These are phyloP conservation scores for Nomada fabriciana DNA, from an alignment of 2,888 invertebrate species.

Conservation along the genomic window DNA sequence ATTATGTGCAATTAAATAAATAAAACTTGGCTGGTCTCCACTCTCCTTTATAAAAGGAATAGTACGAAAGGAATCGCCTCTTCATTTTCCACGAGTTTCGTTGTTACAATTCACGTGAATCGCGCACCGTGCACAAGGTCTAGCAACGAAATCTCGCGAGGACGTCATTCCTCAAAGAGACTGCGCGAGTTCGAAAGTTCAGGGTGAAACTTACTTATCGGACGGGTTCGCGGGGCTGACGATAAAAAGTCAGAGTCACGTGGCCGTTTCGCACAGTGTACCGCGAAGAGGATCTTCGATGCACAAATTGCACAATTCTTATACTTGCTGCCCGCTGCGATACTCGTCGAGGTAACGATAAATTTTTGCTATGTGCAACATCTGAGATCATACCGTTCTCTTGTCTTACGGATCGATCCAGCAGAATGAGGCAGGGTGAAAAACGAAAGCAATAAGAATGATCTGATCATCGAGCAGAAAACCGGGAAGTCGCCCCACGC, in stretches of 20 bases:
- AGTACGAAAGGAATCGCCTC: no score
- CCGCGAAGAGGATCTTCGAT: slow-evolving; percentile 21
- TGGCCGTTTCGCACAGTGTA: slow-evolving; percentile 5
- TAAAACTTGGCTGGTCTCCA: no score
- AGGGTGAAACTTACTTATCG: slow-evolving; percentile 5
- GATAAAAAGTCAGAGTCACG: not conserved
- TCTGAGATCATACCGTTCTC: no score
- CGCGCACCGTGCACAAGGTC: no score
- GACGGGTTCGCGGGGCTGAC: not conserved
- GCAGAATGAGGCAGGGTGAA: no score
- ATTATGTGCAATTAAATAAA: no score
- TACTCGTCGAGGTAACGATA: slow-evolving; percentile 26
- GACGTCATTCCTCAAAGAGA: slow-evolving; percentile 3
- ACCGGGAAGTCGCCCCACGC: not conserved
- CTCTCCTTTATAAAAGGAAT: not conserved
- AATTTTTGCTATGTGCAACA: not conserved
- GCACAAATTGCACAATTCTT: slow-evolving; percentile 41
- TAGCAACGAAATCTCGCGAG: not conserved
- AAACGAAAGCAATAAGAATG: not conserved
- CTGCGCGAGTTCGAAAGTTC: not conserved
- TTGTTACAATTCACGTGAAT: no score
- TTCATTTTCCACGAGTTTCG: no score
- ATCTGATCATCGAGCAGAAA: not conserved
- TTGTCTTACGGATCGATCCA: not conserved
- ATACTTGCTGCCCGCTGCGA: not conserved